Evolutionary conservation across 92 coral and sea anemone species (phyloP), one percentile per base, ranked within the genome.

Genomic region (Isaurus tuberculatus): DNA sequence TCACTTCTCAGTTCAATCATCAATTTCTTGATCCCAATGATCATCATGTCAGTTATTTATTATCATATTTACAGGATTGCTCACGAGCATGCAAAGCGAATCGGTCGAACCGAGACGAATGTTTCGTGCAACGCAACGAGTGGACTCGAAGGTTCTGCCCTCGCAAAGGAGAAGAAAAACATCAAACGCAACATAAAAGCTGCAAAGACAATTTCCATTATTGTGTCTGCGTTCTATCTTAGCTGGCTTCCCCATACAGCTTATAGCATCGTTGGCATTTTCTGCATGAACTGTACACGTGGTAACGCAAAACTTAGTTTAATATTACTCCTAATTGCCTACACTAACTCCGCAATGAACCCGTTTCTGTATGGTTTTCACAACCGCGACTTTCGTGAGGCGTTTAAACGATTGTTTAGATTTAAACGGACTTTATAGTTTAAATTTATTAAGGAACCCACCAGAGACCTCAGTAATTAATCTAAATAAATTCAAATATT

Each of bases 281-380:
- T 89, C 19, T 93, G 98, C 34, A 42, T 23, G 42, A 46, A 48
- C 19, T 89, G 92, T 19, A 19, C 28, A 31, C 13, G 17, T 0
- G 0, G 8, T 16, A 36, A 61, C 16, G 64, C 80, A 0, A 75
- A 64, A 48, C 78, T 91, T 1, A 28, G 53, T 32, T 8, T 25
- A 19, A 80, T 84, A 28, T 61, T 88, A 10, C 60, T 91, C 0
- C 83, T 91, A 58, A 30, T 93, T 9, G 98, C 95, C 10, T 93
- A 91, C 83, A 48, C 79, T 16, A 93, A 93, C 82, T 88, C 93
- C 2, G 98, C 92, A 10, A 84, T 93, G 65, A 93, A 93, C 37
- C 98, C 98, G 25, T 91, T 93, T 61, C 70, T 93, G 85, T 93
- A 93, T 69, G 92, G 95, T n/a, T 91, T 91, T 79, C 86, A 89